Evolutionary conservation across 2,797 vertebrate genomes (phyloP).

Genomic region (Trematomus bernacchii): DNA sequence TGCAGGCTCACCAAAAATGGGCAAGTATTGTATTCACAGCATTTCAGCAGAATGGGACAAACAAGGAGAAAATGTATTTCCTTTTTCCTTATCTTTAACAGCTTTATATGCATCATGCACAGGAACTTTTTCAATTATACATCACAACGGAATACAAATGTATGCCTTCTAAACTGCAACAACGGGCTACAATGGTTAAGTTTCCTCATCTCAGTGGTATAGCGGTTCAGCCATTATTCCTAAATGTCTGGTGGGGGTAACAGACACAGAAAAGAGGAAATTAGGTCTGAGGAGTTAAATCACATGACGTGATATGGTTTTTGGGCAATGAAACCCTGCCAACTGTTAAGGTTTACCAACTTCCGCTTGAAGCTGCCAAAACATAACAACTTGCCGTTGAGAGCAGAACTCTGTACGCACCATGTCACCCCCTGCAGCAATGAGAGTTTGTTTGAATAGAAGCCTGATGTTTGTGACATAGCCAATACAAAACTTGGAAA

Average conservation of each 20-base stretch:
- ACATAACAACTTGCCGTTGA: conserved; percentile 41
- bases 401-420: conserved; percentile 24
- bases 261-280: conserved; percentile 62
- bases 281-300: conserved; percentile 64
- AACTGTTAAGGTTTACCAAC: conserved; percentile 70
- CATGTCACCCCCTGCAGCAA: conserved; percentile 55
- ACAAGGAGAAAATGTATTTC: not conserved
- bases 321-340: conserved; percentile 65
- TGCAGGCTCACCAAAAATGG: not conserved
- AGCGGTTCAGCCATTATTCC: conserved; percentile 64
- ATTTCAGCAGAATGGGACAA: not conserved
- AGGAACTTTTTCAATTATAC: conserved; percentile 14
- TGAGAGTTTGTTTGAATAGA: conserved; percentile 20
- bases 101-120: conserved; percentile 1
- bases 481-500: conserved; percentile 7
- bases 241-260: conserved; percentile 64
- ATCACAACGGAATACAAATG: conserved; percentile 11
- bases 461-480: conserved; percentile 30
- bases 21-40: not conserved
- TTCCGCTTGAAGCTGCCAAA: conserved; percentile 67
- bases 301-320: conserved; percentile 73
- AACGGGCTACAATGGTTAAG: conserved; percentile 22
- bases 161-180: conserved; percentile 10
- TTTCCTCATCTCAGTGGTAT: conserved; percentile 58
- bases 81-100: not conserved